Base-by-base conservation (phyloP, 1,140 invertebrate species). In the Sycophila sp. region DNA sequence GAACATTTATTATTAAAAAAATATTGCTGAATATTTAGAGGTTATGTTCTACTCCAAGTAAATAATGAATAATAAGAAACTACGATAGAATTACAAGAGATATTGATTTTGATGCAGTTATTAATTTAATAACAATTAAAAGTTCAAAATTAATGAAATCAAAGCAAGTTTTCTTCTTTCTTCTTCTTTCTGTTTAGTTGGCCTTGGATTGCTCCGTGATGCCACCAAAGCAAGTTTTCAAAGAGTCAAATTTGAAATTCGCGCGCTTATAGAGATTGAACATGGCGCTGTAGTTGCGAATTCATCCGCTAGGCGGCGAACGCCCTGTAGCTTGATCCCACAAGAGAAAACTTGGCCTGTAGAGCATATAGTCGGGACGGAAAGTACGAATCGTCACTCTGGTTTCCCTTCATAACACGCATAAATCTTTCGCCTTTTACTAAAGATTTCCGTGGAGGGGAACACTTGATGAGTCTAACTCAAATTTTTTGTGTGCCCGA, bases 341-440 rank as follows among this genome's bases (percentile, higher is more conserved):
- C n/a, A 62, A 64, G 22, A 42, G 45, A 47, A 34, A 10, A 2
- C 1, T 15, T 28, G 0, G 1, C 2, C 0, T 8, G 0, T 0
- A 26, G 10, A 13, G 22, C 2, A 62, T 53, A 67, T 64, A 32
- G 17, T 2, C n/a, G 8, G 19, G 0, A 2, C 6, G 5, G 13
- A 19, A 1, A 1, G 11, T 6, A 0, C 4, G 1, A 0, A 69
- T 55, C 49, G 40, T 69, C 49, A 68, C 69, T 71, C 74, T 75
- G 72, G 73, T 77, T 72, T 78, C 74, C 74, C 73, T 73, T 75
- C 72, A 76, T 64, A 58, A 71, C 34, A 72, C 76, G 76, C 30
- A 76, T 76, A 76, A 78, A 78, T 76, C 77, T 78, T 78, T 78
- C 77, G 77, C 77, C 75, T 76, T 75, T 73, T 80, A 78, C 71